phyloP scores from a whole-genome alignment of 2,113 vertebrate genomes.

The Rutilus rutilus region DNA sequence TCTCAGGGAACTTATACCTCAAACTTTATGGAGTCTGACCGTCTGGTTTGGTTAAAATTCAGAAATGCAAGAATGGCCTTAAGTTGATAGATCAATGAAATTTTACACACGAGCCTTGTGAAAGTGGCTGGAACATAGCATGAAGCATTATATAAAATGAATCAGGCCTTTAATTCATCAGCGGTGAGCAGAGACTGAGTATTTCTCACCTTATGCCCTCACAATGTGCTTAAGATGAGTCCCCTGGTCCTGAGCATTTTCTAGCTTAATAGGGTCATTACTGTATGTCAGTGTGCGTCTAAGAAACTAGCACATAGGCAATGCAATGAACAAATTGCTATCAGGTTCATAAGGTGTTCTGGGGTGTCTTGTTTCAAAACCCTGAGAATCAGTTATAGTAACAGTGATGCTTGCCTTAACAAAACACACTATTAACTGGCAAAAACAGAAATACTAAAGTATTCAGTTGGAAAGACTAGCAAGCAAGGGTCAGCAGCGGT shows the following conservation, averaged over 20 bases:
- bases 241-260: conserved; percentile 15
- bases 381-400: neutral
- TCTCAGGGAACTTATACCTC: conserved; percentile 7
- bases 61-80: neutral
- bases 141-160: neutral
- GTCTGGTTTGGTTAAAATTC: conserved; percentile 1
- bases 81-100: neutral
- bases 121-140: neutral
- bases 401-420: neutral
- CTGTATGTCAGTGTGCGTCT: neutral
- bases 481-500: neutral
- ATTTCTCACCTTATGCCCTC: conserved; percentile 16
- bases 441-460: neutral
- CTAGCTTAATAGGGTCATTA: conserved; percentile 16
- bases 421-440: neutral
- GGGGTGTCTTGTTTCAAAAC: neutral
- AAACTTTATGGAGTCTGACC: conserved; percentile 12
- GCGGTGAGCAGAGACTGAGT: neutral
- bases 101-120: neutral
- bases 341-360: neutral
- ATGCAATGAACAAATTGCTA: neutral
- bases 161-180: neutral
- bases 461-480: neutral
- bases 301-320: conserved; percentile 4
- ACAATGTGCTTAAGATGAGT: neutral